Percentiles rank a stretch among this genome's conserved stretches.
phyloP scores from a whole-genome alignment of 2,888 invertebrate species.

The Linyphia triangularis region DNA sequence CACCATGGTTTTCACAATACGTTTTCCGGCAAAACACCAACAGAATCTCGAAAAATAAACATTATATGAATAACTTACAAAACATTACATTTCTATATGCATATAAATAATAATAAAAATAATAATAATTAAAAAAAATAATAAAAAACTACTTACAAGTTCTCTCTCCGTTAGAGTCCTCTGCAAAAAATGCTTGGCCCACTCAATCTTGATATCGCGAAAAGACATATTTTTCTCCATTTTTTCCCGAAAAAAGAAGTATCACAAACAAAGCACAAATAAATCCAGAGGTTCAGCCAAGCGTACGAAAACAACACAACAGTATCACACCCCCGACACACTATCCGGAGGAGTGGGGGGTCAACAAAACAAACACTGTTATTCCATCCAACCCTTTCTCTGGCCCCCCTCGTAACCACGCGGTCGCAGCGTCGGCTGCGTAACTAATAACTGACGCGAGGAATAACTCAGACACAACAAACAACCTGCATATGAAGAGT shows the following conservation, averaged over 20 bases:
- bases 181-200: constrained; percentile 42
- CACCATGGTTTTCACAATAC: no score
- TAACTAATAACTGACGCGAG: constrained; percentile 29
- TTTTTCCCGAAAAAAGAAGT: neutral
- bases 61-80: neutral
- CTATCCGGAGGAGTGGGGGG: neutral
- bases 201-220: constrained; percentile 37
- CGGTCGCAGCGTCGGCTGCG: constrained; percentile 33
- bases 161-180: constrained; percentile 1
- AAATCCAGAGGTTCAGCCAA: constrained; percentile 16
- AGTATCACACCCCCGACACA: neutral
- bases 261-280: constrained; percentile 16
- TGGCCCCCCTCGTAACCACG: neutral
- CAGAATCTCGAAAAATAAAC: neutral
- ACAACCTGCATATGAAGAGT: constrained; percentile 60
- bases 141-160: neutral
- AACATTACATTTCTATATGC: no score
- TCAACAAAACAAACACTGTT: no score
- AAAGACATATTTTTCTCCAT: constrained; percentile 44
- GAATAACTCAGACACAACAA: constrained; percentile 56
- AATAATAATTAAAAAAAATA: neutral
- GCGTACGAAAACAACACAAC: neutral
- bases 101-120: no score
- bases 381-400: no score
- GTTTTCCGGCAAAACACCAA: no score